phyloP scores from a whole-genome alignment of 2,113 vertebrate species.

The Steatornis caripensis region DNA sequence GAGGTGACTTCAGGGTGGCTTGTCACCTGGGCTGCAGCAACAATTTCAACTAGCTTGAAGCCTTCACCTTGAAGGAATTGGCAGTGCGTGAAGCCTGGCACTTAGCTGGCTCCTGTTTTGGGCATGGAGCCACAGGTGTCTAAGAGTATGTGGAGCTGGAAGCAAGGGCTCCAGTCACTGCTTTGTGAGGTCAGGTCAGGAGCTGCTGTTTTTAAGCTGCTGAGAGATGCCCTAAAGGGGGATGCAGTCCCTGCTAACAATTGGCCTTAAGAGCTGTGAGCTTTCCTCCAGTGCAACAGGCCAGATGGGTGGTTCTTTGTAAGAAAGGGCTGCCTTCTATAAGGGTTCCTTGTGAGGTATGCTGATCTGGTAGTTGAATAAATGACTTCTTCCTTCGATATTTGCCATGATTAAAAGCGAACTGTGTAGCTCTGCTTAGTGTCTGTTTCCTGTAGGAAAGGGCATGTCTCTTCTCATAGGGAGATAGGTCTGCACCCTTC shows the following conservation, averaged over 20 bases:
- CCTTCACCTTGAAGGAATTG: background rate
- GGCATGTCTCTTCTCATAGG: background rate
- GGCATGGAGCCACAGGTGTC: background rate
- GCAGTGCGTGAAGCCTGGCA: background rate
- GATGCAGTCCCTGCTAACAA: background rate
- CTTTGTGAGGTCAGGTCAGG: background rate
- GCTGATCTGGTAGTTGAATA: background rate
- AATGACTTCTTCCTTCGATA: background rate
- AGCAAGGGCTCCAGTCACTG: background rate
- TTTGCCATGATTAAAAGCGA: background rate
- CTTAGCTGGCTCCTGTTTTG: background rate
- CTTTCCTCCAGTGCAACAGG: background rate
- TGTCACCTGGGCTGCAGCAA: background rate
- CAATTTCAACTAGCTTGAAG: background rate
- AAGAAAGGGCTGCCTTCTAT: background rate
- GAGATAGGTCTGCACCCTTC: background rate
- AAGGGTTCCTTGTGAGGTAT: background rate
- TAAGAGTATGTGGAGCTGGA: background rate
- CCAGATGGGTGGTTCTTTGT: background rate
- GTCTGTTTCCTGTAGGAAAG: background rate
- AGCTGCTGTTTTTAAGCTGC: background rate
- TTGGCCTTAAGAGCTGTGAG: background rate
- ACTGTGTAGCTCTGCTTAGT: background rate
- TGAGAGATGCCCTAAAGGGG: background rate
- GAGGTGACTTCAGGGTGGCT: background rate